A percentile compares a stretch with the other conserved stretches of the same genome.
phyloP scores from a whole-genome alignment of 2,888 invertebrate species.

The Mimachlamys varia region DNA sequence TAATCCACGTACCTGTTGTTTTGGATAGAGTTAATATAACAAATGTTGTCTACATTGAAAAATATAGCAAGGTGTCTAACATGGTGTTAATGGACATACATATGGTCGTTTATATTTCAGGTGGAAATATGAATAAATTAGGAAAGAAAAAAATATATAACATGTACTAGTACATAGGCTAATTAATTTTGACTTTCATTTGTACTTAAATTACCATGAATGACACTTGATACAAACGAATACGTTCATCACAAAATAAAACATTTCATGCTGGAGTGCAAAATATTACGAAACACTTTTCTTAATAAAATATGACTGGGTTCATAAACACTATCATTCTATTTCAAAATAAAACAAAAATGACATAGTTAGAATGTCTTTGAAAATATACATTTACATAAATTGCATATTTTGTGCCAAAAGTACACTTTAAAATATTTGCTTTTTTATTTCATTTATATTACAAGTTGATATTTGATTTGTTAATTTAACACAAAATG shows the following conservation, averaged over 20 bases:
- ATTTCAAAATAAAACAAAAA: background rate
- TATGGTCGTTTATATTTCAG: background rate
- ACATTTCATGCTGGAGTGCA: background rate
- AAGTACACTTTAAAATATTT: background rate
- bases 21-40: no score
- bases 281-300: background rate
- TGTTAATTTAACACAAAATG: no score
- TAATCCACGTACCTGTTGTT: no score
- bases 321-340: background rate
- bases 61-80: background rate
- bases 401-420: background rate
- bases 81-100: background rate
- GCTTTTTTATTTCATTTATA: no score
- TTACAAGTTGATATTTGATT: no score
- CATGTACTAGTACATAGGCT: no score
- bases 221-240: background rate
- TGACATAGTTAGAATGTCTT: background rate
- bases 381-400: background rate
- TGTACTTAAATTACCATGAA: background rate
- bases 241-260: background rate
- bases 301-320: background rate
- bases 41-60: background rate
- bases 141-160: background rate
- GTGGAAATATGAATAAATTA: background rate
- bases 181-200: background rate